Percentiles rank a stretch among this genome's conserved stretches.
phyloP scores from a whole-genome alignment of 2,797 vertebrate genomes.

The Parotocinclus haroldoi region DNA sequence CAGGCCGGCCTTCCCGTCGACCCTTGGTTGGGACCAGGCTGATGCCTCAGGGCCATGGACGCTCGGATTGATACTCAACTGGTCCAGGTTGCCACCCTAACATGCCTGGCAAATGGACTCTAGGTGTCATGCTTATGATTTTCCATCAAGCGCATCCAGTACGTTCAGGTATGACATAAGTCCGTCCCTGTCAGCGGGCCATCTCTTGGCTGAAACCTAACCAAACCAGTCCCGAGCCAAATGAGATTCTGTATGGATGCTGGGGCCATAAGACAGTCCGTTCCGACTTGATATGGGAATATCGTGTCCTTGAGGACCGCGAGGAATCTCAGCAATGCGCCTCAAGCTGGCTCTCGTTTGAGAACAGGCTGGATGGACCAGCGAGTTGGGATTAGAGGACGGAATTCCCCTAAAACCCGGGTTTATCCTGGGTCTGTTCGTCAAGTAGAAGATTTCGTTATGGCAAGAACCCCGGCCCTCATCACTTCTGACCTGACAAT shows the following conservation, averaged over 20 bases:
- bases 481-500: too few relatives aligned
- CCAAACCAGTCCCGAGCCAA: neutral
- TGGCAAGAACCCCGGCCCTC: too few relatives aligned
- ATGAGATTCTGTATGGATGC: too few relatives aligned
- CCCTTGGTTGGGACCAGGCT: too few relatives aligned
- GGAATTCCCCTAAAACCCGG: neutral
- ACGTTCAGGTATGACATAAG: slow-evolving; percentile 3
- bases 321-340: slow-evolving; percentile 43
- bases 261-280: too few relatives aligned
- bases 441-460: neutral
- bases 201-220: slow-evolving; percentile 16
- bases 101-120: neutral
- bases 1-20: too few relatives aligned
- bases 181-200: neutral
- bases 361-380: slow-evolving; percentile 11
- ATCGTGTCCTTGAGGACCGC: slow-evolving; percentile 33
- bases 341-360: slow-evolving; percentile 14
- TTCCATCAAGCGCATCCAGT: slow-evolving; percentile 18
- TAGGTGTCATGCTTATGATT: slow-evolving; percentile 1
- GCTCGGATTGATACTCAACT: too few relatives aligned
- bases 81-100: too few relatives aligned
- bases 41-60: too few relatives aligned
- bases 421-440: neutral
- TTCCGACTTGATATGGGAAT: slow-evolving; percentile 26
- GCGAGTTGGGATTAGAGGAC: slow-evolving; percentile 6